A percentile compares a stretch with the other conserved stretches of the same genome.
Evolutionary conservation across 2,797 vertebrate genomes (phyloP).

Genomic region (Centroberyx gerrardi): DNA sequence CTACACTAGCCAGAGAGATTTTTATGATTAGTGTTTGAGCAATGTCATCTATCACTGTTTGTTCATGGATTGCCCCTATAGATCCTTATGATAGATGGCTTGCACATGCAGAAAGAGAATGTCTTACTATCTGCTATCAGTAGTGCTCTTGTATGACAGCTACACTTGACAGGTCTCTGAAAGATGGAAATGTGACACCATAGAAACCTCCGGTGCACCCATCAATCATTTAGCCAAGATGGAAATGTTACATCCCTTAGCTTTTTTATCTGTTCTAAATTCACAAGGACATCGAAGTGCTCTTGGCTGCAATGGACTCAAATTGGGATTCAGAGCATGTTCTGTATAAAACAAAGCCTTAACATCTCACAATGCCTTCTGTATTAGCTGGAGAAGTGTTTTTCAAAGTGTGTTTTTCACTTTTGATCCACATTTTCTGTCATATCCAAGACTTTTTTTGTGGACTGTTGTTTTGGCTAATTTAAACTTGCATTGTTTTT

Average conservation of each 20-base stretch:
- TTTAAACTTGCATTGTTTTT: slow-evolving; percentile 1
- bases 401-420: slow-evolving; percentile 1
- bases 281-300: slow-evolving; percentile 70
- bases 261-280: slow-evolving; percentile 63
- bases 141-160: slow-evolving; percentile 71
- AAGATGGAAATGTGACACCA: slow-evolving; percentile 81
- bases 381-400: not conserved
- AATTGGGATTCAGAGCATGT: slow-evolving; percentile 64
- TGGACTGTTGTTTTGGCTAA: not conserved
- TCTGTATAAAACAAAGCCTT: slow-evolving; percentile 22
- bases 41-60: slow-evolving; percentile 63
- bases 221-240: slow-evolving; percentile 80
- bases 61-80: slow-evolving; percentile 58
- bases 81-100: slow-evolving; percentile 65
- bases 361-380: not conserved
- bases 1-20: slow-evolving; percentile 50
- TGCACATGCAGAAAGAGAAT: slow-evolving; percentile 49
- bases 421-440: not conserved
- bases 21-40: slow-evolving; percentile 65
- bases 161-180: slow-evolving; percentile 80
- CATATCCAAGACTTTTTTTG: not conserved
- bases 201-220: slow-evolving; percentile 72
- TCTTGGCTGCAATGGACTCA: slow-evolving; percentile 52
- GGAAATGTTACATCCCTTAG: slow-evolving; percentile 72
- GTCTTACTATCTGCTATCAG: slow-evolving; percentile 70